Conservation (phyloP, 1,140 invertebrate genomes). For the Pomacea maculata region DNA sequence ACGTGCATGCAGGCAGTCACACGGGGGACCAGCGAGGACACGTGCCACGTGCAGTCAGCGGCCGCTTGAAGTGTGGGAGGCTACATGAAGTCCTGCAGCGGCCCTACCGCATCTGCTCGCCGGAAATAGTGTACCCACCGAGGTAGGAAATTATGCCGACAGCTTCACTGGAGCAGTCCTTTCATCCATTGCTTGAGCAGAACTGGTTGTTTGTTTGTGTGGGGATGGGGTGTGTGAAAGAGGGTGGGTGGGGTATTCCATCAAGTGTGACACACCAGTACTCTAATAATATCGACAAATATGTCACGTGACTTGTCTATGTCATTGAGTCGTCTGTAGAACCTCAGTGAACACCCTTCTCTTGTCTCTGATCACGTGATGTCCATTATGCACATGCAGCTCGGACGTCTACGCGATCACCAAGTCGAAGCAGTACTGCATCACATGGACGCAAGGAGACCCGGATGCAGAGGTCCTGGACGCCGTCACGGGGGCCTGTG, state of each 20-base stretch:
- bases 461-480: slow-evolving; percentile 62
- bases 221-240: neutral
- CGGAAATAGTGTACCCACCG: slow-evolving; percentile 61
- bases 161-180: neutral
- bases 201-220: neutral
- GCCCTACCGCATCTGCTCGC: slow-evolving; percentile 63
- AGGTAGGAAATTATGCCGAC: slow-evolving; percentile 40
- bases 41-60: slow-evolving; percentile 65
- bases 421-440: slow-evolving; percentile 51
- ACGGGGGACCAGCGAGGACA: slow-evolving; percentile 56
- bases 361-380: slow-evolving; percentile 1
- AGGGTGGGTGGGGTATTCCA: neutral
- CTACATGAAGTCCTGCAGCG: slow-evolving; percentile 60
- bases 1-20: slow-evolving; percentile 30
- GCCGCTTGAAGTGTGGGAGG: slow-evolving; percentile 63
- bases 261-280: no score
- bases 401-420: slow-evolving; percentile 37
- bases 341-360: no score
- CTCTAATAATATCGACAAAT: no score
- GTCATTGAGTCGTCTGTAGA: no score
- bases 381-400: neutral
- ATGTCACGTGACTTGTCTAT: no score
- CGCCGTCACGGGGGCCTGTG: slow-evolving; percentile 58
- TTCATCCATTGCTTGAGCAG: neutral
- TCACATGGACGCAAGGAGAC: slow-evolving; percentile 66